These are phyloP conservation scores for Euwallacea similis DNA, from an alignment of 1,140 invertebrate species.

Conservation along the genomic window DNA sequence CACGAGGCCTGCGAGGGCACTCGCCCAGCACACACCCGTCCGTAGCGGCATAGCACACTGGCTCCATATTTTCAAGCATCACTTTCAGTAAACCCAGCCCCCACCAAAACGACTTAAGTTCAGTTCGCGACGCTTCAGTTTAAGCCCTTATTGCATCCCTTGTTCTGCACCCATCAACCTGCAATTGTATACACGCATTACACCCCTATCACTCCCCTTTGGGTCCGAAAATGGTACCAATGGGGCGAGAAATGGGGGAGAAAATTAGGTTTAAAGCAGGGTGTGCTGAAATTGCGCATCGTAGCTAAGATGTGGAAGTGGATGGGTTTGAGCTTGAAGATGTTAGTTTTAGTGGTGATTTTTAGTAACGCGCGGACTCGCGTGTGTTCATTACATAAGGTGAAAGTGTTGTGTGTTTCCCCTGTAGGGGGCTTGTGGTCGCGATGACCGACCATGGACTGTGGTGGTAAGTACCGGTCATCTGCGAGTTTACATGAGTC, in stretches of 20 bases:
- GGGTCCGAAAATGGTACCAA: constrained; percentile 30
- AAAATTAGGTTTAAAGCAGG: constrained; percentile 29
- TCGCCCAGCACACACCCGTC: constrained; percentile 51
- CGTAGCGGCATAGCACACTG: constrained; percentile 54
- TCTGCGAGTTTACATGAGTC: too few species aligned
- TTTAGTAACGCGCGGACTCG: constrained; percentile 52
- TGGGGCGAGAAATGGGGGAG: constrained; percentile 27
- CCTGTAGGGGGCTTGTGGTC: constrained; percentile 43
- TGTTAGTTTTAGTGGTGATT: constrained; percentile 44
- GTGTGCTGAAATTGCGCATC: constrained; percentile 42
- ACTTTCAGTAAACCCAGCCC: constrained; percentile 41
- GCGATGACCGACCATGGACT: constrained; percentile 51
- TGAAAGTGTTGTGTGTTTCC: constrained; percentile 43
- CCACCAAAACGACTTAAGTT: constrained; percentile 44
- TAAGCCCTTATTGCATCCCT: constrained; percentile 30
- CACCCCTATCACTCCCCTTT: too few species aligned
- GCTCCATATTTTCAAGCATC: constrained; percentile 50
- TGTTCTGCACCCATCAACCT: constrained; percentile 1
- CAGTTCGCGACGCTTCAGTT: constrained; percentile 22
- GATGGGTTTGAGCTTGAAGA: constrained; percentile 45
- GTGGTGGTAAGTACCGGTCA: constrained; percentile 47
- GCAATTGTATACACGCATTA: constrained; percentile 1
- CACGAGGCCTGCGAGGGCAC: constrained; percentile 49
- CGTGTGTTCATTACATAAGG: constrained; percentile 49
- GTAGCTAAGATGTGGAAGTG: constrained; percentile 41